Conservation (phyloP, 2,888 invertebrate species). For the Abrostola tripartita region DNA sequence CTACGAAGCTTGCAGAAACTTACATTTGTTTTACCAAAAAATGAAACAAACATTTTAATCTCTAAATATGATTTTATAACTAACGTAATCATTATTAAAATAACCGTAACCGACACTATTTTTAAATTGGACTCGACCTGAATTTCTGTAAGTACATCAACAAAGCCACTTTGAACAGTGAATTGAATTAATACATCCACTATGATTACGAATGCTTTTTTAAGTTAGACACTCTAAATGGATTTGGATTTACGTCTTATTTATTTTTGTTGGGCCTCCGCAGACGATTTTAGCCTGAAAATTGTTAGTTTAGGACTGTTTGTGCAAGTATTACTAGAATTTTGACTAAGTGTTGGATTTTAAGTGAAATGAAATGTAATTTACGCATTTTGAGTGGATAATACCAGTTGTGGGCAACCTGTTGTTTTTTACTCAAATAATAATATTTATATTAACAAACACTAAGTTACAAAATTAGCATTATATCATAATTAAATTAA, state of each 20-base stretch:
- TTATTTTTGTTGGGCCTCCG: constrained; percentile 54
- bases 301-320: constrained; percentile 63
- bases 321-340: constrained; percentile 41
- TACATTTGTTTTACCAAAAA: no score
- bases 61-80: no score
- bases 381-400: constrained; percentile 4
- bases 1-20: no score
- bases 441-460: no score
- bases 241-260: constrained; percentile 52
- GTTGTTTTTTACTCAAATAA: background rate
- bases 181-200: constrained; percentile 3
- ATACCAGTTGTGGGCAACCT: constrained; percentile 14
- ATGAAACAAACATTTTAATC: no score
- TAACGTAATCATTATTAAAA: no score
- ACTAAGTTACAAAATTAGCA: no score
- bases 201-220: constrained; percentile 28
- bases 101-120: no score
- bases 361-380: constrained; percentile 50
- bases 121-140: background rate
- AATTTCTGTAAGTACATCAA: background rate
- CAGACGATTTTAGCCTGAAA: constrained; percentile 44
- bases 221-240: constrained; percentile 35
- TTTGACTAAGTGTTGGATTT: constrained; percentile 45
- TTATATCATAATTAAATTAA: no score
- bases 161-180: background rate